Conservation (phyloP, 2,888 invertebrate genomes). For the Baronia brevicornis region DNA sequence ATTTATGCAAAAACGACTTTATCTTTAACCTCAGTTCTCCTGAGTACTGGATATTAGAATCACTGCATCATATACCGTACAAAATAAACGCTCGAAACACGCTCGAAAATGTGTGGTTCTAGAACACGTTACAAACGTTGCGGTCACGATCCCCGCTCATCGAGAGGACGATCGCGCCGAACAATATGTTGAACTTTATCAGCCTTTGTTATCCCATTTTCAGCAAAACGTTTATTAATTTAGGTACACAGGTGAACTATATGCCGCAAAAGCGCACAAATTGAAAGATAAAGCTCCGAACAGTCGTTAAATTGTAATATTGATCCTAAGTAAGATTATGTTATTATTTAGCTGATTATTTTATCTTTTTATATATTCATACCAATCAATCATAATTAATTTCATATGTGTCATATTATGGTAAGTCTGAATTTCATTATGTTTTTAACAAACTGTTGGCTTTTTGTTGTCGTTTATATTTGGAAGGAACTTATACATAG, state of each 20-base stretch:
- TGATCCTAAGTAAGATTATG: constrained; percentile 36
- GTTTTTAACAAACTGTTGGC: constrained; percentile 29
- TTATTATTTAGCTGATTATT: constrained; percentile 38
- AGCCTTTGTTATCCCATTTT: constrained; percentile 8
- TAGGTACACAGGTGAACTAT: constrained; percentile 1
- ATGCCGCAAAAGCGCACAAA: constrained; percentile 13
- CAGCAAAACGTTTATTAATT: constrained; percentile 10
- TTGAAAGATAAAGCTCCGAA: constrained; percentile 15
- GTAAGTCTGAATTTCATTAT: constrained; percentile 38
- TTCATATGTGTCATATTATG: constrained; percentile 36
- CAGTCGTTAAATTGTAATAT: constrained; percentile 20
- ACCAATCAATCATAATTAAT: constrained; percentile 43
- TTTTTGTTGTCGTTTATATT: not conserved
- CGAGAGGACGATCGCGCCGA: no score
- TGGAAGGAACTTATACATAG: no score
- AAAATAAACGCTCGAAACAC: no score
- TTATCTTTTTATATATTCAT: constrained; percentile 40
- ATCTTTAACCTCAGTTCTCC: no score
- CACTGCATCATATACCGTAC: no score
- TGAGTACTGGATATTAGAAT: no score
- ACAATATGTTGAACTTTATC: no score
- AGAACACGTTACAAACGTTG: no score
- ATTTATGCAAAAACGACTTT: no score
- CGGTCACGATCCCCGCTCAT: constrained; percentile 14
- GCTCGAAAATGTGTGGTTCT: no score